Percentiles rank a stretch among this genome's conserved stretches.
phyloP scores from a whole-genome alignment of 2,888 invertebrate genomes.

The Charanyca ferruginea region DNA sequence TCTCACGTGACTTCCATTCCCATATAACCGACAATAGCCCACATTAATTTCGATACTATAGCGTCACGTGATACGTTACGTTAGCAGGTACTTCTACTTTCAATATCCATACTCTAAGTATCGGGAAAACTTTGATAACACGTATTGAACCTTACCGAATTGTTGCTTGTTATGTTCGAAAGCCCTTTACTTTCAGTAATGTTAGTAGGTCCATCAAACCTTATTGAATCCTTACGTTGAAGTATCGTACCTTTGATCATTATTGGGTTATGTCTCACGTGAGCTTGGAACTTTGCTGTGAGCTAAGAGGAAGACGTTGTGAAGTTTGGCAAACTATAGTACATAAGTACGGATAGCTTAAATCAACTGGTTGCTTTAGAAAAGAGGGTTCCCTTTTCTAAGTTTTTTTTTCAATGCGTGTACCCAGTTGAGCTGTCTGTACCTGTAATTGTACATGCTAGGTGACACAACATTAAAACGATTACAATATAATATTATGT shows the following conservation, averaged over 20 bases:
- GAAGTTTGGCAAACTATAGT: conserved; percentile 1
- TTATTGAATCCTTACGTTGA: conserved; percentile 30
- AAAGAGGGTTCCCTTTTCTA: too few species aligned
- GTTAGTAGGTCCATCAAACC: conserved; percentile 38
- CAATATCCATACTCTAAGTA: conserved; percentile 47
- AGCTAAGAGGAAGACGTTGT: conserved; percentile 12
- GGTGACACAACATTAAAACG: too few species aligned
- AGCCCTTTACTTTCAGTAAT: conserved; percentile 41
- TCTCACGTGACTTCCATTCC: not conserved
- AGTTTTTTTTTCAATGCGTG: too few species aligned
- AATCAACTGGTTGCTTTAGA: too few species aligned
- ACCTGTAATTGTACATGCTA: too few species aligned
- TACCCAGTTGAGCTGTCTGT: too few species aligned
- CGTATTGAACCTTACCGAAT: conserved; percentile 46
- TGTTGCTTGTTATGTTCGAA: conserved; percentile 48
- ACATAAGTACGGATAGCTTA: not conserved
- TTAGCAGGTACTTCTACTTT: conserved; percentile 7
- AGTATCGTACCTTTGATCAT: conserved; percentile 47
- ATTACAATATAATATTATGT: too few species aligned
- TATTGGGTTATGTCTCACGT: conserved; percentile 48
- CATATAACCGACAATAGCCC: conserved; percentile 2
- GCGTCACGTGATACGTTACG: conserved; percentile 11
- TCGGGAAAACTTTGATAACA: conserved; percentile 60
- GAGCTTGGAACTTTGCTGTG: conserved; percentile 10
- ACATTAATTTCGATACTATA: conserved; percentile 3